phyloP scores from a whole-genome alignment of 2,888 invertebrate species.

The Melanargia galathea region DNA sequence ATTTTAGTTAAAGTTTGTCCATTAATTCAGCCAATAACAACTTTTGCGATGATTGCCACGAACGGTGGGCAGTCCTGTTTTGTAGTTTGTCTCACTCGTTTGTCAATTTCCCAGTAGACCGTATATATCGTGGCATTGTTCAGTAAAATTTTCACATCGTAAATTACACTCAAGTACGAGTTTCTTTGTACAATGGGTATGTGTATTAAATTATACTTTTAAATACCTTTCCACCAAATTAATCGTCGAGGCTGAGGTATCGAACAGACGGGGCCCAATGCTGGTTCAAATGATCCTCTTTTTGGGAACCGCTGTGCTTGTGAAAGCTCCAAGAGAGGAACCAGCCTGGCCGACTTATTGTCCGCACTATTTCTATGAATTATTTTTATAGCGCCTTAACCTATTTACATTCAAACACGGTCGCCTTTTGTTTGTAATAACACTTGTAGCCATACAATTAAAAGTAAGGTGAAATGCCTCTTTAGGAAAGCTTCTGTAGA shows the following conservation, averaged over 20 bases:
- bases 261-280: neutral
- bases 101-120: too few species aligned
- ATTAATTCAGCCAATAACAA: too few species aligned
- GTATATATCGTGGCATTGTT: too few species aligned
- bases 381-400: slow-evolving; percentile 20
- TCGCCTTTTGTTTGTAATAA: slow-evolving; percentile 14
- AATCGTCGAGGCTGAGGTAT: neutral
- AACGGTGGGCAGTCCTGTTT: too few species aligned
- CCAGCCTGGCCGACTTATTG: slow-evolving; percentile 40
- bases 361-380: slow-evolving; percentile 20
- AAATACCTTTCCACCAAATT: neutral
- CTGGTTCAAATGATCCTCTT: neutral
- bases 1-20: too few species aligned
- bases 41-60: too few species aligned
- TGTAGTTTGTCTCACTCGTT: too few species aligned
- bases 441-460: slow-evolving; percentile 1
- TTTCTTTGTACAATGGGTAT: too few species aligned
- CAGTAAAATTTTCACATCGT: too few species aligned
- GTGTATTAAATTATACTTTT: neutral
- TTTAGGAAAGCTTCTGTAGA: neutral
- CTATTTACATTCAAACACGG: slow-evolving; percentile 20
- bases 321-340: slow-evolving; percentile 53
- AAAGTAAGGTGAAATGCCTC: slow-evolving; percentile 13
- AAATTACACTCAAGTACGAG: neutral
- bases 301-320: slow-evolving; percentile 49